These are phyloP conservation scores for Anguilla marmorata DNA, from an alignment of 2,797 vertebrate species.

Conservation along the genomic window DNA sequence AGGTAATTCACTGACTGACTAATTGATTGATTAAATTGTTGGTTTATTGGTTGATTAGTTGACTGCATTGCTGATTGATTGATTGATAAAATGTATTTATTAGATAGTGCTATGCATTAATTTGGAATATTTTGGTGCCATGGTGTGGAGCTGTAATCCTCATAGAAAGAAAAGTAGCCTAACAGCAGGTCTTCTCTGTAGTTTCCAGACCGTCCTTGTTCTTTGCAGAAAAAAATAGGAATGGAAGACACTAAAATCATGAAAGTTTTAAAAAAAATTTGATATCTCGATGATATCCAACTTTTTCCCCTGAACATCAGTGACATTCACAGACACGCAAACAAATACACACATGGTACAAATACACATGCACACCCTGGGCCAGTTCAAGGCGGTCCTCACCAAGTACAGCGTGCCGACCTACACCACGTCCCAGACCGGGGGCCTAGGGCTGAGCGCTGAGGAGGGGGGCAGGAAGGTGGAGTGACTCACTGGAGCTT, in stretches of 20 bases:
- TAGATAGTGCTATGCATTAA: neutral
- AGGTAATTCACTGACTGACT: neutral
- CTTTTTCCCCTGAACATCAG: slow-evolving; percentile 45
- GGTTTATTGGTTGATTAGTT: neutral
- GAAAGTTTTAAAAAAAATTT: slow-evolving; percentile 46
- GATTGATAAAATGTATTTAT: neutral
- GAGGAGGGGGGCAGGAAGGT: slow-evolving; percentile 48
- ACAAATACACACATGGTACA: neutral
- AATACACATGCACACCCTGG: neutral
- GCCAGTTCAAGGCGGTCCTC: slow-evolving; percentile 53
- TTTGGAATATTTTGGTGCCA: neutral
- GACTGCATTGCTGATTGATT: neutral
- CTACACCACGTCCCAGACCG: slow-evolving; percentile 55
- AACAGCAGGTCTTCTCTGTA: neutral
- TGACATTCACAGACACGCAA: neutral
- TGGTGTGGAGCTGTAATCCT: neutral
- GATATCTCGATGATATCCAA: slow-evolving; percentile 54
- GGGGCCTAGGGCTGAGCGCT: slow-evolving; percentile 54
- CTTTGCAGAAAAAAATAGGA: slow-evolving; percentile 41
- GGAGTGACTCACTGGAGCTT: neutral
- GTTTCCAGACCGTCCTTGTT: neutral
- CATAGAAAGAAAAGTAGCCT: neutral
- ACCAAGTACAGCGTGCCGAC: slow-evolving; percentile 81
- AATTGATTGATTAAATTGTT: neutral
- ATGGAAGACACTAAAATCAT: slow-evolving; percentile 49